Base-by-base conservation (phyloP, 1,140 invertebrate species). In the Andricus grossulariae region DNA sequence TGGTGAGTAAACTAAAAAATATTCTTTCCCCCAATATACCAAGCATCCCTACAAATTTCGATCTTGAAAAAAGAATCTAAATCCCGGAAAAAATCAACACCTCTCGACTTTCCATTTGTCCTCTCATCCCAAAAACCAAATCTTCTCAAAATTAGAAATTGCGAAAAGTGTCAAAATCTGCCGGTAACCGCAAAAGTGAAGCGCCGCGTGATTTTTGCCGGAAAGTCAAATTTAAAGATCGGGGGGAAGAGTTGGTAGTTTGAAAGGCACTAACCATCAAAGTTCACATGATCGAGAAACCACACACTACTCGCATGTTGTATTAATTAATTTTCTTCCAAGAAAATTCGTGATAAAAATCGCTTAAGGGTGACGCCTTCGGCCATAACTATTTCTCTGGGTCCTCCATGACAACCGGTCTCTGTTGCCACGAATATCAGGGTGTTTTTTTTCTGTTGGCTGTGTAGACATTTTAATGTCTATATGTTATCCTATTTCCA, bases 1-100 rank as follows among this genome's bases (percentile, higher is more conserved):
- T 90, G 95, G 95, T 96, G 92, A 94, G 94, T 92, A 77, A 75
- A 39, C 25, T 39, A 5, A 10, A 45, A 45, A 11, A 32, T n/a
- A 66, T 45, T 45, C n/a, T 66, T 66, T 15, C 6, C 6, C 25
- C 10, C 39, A 45, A 45, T 8, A 8, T 66, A 32, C 60, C 60
- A 32, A 16, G n/a, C 39, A n/a, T 66, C 21, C 32, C 39, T 16
- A 7, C 3, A 45, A 66, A 16, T 73, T 60, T 3, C 21, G 7
- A 39, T 55, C 72, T 77, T 13, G 71, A 75, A 76, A 54, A 55
- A 16, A 66, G 49, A 52, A 60, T 16, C 25, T 11, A 15, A 55
- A 7, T 15, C 21, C 21, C 10, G 0, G 6, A 51, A 73, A 32
- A 50, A 25, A 71, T 52, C 52, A 8, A 19, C 70, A 15, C 50